Evolutionary conservation across 2,888 invertebrate genomes (phyloP).

Genomic region (Drosophila falleni): DNA sequence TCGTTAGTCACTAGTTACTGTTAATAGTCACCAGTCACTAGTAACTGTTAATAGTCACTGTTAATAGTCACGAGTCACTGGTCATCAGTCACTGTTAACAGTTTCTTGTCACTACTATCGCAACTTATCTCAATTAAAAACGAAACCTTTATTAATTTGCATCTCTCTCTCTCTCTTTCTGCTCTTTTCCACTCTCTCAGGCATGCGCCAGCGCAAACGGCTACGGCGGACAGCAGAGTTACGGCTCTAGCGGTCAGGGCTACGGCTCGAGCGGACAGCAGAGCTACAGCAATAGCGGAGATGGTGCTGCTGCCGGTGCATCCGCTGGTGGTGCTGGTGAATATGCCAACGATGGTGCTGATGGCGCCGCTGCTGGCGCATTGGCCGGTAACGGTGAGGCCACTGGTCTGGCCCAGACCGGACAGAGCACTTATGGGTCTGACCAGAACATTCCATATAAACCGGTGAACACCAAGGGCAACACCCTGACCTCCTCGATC

Average conservation of each 20-base stretch:
- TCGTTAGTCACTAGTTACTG: neutral
- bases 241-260: slow-evolving; percentile 54
- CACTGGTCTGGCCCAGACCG: slow-evolving; percentile 51
- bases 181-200: slow-evolving; percentile 29
- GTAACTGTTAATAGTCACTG: neutral
- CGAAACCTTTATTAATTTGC: neutral
- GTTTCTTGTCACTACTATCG: neutral
- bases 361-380: slow-evolving; percentile 40
- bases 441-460: slow-evolving; percentile 79
- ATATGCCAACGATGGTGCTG: slow-evolving; percentile 15
- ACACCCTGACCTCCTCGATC: slow-evolving; percentile 79
- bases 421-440: slow-evolving; percentile 63
- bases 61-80: neutral
- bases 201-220: slow-evolving; percentile 69
- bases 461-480: slow-evolving; percentile 79
- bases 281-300: slow-evolving; percentile 42
- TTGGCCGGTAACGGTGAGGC: slow-evolving; percentile 52
- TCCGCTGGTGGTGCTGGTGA: slow-evolving; percentile 38
- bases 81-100: neutral
- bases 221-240: slow-evolving; percentile 59
- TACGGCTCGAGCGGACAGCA: slow-evolving; percentile 54
- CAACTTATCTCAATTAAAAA: neutral
- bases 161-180: neutral
- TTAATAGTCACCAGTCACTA: neutral
- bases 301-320: slow-evolving; percentile 58